Percentiles rank a stretch among this genome's conserved stretches.
Conservation (phyloP, 2,113 vertebrate species). For the Ibidorhyncha struthersii region DNA sequence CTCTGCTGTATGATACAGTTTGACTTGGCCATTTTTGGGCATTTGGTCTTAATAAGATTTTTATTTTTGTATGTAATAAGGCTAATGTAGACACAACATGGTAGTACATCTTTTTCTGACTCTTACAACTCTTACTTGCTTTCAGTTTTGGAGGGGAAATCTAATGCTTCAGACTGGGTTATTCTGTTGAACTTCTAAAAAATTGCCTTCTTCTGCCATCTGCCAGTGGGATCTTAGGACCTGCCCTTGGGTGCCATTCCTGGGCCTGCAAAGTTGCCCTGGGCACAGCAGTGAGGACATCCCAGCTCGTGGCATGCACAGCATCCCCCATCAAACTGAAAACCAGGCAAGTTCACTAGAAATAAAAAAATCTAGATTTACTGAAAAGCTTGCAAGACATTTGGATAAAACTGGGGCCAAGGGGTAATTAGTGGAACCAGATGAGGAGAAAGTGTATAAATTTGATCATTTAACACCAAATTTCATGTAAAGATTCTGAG, state of each 20-base stretch:
- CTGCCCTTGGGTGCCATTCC: neutral
- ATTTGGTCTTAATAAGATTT: neutral
- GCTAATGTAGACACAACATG: neutral
- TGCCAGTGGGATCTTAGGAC: neutral
- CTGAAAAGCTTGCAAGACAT: neutral
- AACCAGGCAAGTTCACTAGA: neutral
- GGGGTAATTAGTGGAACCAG: neutral
- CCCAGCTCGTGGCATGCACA: rapidly evolving
- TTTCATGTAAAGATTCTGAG: neutral
- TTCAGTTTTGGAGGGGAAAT: neutral
- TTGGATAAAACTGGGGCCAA: neutral
- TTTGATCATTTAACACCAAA: neutral
- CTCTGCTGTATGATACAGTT: neutral
- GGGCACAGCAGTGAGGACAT: neutral
- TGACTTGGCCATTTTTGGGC: neutral
- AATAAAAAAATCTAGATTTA: neutral
- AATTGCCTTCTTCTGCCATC: neutral
- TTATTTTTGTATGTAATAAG: neutral
- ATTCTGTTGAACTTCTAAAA: neutral
- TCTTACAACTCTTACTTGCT: neutral
- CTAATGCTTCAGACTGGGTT: neutral
- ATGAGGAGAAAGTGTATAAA: neutral
- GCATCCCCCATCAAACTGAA: neutral
- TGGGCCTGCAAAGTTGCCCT: neutral
- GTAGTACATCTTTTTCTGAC: neutral